Evolutionary conservation across 2,797 vertebrate species (phyloP).

Genomic region (Pantherophis vulpinus): DNA sequence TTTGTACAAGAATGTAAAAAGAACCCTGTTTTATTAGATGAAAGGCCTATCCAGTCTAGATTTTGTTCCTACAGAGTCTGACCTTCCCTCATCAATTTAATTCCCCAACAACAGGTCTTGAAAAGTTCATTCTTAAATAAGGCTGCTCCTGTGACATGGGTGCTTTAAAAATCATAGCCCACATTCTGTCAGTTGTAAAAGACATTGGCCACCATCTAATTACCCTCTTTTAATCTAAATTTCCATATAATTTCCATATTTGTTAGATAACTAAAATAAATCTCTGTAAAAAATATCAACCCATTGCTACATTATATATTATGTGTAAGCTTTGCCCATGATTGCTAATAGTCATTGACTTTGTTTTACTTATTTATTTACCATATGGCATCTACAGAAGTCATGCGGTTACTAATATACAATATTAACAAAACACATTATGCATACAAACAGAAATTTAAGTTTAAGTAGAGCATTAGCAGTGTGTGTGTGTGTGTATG

Average conservation of each 20-base stretch:
- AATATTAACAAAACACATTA: neutral
- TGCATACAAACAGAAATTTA: neutral
- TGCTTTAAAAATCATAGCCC: neutral
- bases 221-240: neutral
- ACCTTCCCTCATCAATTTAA: neutral
- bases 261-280: neutral
- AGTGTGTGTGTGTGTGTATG: neutral
- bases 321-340: neutral
- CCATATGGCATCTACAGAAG: neutral
- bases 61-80: neutral
- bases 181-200: neutral
- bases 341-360: neutral
- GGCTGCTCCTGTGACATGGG: neutral
- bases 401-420: neutral
- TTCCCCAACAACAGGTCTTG: neutral
- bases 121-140: neutral
- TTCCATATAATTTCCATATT: neutral
- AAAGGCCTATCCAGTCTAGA: neutral
- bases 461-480: neutral
- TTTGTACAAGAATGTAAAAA: neutral
- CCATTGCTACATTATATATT: neutral
- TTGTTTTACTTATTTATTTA: neutral
- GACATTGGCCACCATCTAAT: neutral
- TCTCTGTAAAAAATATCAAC: neutral
- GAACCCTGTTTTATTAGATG: neutral